Conservation (phyloP, 2,888 invertebrate genomes). For the Andrena haemorrhoa region DNA sequence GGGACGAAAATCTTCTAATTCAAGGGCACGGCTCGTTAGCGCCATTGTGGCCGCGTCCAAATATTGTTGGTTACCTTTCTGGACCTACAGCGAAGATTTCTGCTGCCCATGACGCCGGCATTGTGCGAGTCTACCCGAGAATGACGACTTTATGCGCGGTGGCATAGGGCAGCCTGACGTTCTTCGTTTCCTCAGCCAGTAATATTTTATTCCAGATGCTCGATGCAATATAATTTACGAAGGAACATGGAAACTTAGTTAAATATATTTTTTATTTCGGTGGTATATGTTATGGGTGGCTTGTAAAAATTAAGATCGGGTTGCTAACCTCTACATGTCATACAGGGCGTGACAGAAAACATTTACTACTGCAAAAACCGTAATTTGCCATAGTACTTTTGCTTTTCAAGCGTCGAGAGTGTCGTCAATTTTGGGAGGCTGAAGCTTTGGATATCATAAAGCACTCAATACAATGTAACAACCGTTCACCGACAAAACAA, state of each 20-base stretch:
- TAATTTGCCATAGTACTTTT: too few species aligned
- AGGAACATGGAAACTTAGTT: neutral
- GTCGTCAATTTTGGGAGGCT: too few species aligned
- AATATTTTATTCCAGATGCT: too few species aligned
- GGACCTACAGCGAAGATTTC: slow-evolving; percentile 76
- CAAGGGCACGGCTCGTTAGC: slow-evolving; percentile 76
- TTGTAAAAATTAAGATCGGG: neutral
- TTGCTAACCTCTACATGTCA: too few species aligned
- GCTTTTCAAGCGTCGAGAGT: too few species aligned
- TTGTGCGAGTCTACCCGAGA: slow-evolving; percentile 41
- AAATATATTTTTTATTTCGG: too few species aligned
- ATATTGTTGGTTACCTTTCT: slow-evolving; percentile 74
- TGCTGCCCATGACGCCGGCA: slow-evolving; percentile 49
- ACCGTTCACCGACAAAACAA: too few species aligned
- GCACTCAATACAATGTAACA: too few species aligned
- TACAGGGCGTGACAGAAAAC: too few species aligned
- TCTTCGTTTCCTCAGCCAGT: neutral
- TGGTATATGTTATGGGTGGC: neutral
- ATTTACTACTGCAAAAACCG: too few species aligned
- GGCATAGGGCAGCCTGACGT: neutral
- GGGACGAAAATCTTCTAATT: slow-evolving; percentile 72
- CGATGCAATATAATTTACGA: neutral
- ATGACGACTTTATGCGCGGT: slow-evolving; percentile 65
- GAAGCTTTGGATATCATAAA: too few species aligned
- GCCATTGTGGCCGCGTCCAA: slow-evolving; percentile 76